Evolutionary conservation across 1,140 invertebrate species (phyloP), one percentile per base, ranked within the genome.

Genomic region (Eufriesea mexicana): DNA sequence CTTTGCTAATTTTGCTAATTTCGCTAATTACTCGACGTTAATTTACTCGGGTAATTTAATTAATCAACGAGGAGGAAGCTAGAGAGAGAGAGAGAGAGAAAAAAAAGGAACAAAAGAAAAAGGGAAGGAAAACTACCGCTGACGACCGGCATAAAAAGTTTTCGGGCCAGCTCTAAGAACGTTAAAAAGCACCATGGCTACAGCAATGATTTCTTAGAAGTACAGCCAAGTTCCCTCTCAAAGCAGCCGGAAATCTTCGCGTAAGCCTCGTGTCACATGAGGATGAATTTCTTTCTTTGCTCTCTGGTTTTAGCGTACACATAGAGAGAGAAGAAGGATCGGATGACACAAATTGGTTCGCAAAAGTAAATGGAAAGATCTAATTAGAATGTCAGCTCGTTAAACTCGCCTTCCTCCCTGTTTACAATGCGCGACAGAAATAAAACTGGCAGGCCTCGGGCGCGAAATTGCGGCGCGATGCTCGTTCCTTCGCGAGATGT

Each of bases 351-450:
- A 61, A 84, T 75, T 66, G 55, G 62, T 82, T 75, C 64, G 72
- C 72, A 55, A 84, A 84, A 82, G 64, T 81, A 64, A 84, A 84
- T 73, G 79, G 67, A 72, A 80, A 67, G 83, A 84, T 84, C 83
- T 84, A 84, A 86, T 86, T 84, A 81, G 73, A 77, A 81, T 74
- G 77, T 77, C 85, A 35, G 83, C 79, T 86, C 83, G 85, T 86
- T 84, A 86, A 86, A 84, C 59, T 72, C 77, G 68, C 72, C 54
- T 49, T 81, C 71, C 59, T 82, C 62, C 71, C 49, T 84, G 78
- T 84, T 86, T 77, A 75, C 77, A 86, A 85, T 68, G 47, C 54
- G 54, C 47, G 83, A 82, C 79, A 59, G 79, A 84, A 86, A 86
- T 86, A 86, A 86, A 77, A 78, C 79, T 79, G 79, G 74, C 85